Evolutionary conservation across 1,140 invertebrate genomes (phyloP).

Genomic region (Temnothorax longispinosus): DNA sequence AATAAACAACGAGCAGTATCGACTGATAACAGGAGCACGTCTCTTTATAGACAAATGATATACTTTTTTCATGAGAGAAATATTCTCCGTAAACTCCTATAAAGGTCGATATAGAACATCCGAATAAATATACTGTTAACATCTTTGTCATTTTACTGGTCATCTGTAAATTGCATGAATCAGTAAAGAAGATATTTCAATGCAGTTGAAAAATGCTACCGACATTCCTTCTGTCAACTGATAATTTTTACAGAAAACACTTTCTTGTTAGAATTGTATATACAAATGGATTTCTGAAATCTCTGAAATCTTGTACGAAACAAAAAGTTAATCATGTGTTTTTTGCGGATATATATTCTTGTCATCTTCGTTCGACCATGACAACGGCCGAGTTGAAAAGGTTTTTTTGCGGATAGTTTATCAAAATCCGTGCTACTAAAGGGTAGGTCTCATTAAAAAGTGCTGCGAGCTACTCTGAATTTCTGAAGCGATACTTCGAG

Average conservation of each 20-base stretch:
- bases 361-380: not conserved
- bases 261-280: not conserved
- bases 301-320: not conserved
- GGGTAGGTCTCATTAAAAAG: constrained; percentile 57
- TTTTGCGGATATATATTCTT: constrained; percentile 2
- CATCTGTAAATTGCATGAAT: not conserved
- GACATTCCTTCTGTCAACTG: not conserved
- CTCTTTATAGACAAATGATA: constrained; percentile 25
- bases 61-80: not conserved
- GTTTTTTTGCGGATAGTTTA: constrained; percentile 12
- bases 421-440: constrained; percentile 43
- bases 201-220: not conserved
- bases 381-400: not conserved
- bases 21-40: constrained; percentile 47
- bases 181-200: not conserved
- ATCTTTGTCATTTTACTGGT: not conserved
- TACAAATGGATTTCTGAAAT: not conserved
- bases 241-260: not conserved
- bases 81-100: not conserved
- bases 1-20: constrained; percentile 61
- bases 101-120: not conserved
- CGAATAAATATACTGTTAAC: not conserved
- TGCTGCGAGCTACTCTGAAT: constrained; percentile 38
- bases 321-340: not conserved
- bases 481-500: constrained; percentile 36